Evolutionary conservation across 64 coral and sea anemone genomes (phyloP).

Genomic region (Hydrozoanthus tunicans): DNA sequence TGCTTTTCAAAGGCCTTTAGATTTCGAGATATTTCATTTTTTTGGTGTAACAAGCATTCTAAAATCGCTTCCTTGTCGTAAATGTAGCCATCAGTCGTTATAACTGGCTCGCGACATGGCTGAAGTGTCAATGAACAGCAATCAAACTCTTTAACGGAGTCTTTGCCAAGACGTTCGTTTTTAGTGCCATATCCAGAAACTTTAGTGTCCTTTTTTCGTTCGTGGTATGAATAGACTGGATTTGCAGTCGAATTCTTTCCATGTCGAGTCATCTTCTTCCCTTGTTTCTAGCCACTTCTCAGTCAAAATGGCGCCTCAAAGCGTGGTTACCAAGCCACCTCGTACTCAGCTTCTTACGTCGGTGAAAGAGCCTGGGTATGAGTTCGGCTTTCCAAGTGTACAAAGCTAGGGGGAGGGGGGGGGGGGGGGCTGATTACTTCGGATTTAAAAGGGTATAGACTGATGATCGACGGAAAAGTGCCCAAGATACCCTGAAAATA

Average conservation of each 20-base stretch:
- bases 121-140: constrained; percentile 94
- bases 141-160: constrained; percentile 97
- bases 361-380: too few species aligned
- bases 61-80: constrained; percentile 98
- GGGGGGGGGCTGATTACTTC: too few species aligned
- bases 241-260: constrained; percentile 94
- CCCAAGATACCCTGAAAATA: too few species aligned
- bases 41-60: constrained; percentile 93
- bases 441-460: too few species aligned
- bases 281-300: neutral
- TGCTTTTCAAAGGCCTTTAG: constrained; percentile 97
- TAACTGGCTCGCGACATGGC: constrained; percentile 90
- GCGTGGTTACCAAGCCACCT: neutral
- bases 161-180: constrained; percentile 92
- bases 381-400: too few species aligned
- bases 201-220: constrained; percentile 91
- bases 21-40: constrained; percentile 91
- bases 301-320: neutral
- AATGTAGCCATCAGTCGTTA: constrained; percentile 82
- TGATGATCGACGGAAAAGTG: too few species aligned
- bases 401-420: too few species aligned
- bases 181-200: constrained; percentile 95
- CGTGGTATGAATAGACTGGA: constrained; percentile 95
- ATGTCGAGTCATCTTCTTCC: constrained; percentile 81
- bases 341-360: too few species aligned